These are phyloP conservation scores for Matsumyia berberina DNA, from an alignment of 2,888 invertebrate genomes.

Conservation along the genomic window DNA sequence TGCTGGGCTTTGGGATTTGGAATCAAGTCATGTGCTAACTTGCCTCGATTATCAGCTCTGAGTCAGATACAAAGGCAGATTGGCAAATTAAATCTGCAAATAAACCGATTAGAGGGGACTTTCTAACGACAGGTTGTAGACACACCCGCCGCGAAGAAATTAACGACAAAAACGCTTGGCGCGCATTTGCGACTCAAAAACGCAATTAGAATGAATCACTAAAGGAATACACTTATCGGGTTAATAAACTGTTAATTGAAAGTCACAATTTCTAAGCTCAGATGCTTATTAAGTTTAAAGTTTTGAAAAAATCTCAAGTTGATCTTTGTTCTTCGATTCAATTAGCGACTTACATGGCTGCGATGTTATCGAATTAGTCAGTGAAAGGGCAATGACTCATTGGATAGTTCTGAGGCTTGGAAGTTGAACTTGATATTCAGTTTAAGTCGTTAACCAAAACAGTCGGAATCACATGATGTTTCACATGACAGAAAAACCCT, in stretches of 20 bases:
- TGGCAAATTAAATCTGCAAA: slow-evolving; percentile 15
- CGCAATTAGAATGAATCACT: slow-evolving; percentile 8
- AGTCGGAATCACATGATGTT: no score
- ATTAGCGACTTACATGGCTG: background rate
- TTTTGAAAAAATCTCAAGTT: background rate
- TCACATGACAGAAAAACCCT: no score
- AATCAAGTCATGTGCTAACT: background rate
- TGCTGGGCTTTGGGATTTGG: background rate
- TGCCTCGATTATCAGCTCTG: background rate
- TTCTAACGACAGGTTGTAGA: slow-evolving; percentile 23
- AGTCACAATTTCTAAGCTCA: background rate
- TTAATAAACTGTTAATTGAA: slow-evolving; percentile 40
- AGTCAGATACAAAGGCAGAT: no score
- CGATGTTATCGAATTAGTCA: background rate
- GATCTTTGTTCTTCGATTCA: background rate
- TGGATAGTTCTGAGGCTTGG: background rate
- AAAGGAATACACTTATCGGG: slow-evolving; percentile 1
- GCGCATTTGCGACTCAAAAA: background rate
- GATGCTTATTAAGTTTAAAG: background rate
- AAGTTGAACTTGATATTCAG: background rate
- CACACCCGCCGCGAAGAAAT: background rate
- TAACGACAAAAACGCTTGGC: no score
- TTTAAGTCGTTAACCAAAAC: background rate
- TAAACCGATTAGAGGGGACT: slow-evolving; percentile 4
- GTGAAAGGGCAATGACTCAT: background rate